Evolutionary conservation across 2,113 vertebrate species (phyloP).

Genomic region (Cheirogaleus medius): DNA sequence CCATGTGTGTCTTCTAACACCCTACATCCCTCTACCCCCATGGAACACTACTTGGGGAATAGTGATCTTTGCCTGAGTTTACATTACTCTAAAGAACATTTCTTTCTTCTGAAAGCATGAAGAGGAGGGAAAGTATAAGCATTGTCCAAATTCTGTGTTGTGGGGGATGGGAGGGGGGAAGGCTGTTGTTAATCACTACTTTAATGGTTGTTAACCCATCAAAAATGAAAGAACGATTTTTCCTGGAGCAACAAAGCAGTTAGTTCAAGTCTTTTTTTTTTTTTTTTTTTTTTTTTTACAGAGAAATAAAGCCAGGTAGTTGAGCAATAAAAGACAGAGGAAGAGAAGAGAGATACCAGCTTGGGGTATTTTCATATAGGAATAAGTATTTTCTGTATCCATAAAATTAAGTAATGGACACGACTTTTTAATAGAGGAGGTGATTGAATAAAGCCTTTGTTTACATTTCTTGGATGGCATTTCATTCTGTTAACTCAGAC

Average conservation of each 20-base stretch:
- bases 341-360: background rate
- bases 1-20: background rate
- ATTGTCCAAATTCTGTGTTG: background rate
- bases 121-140: background rate
- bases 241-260: background rate
- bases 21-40: background rate
- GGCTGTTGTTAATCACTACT: background rate
- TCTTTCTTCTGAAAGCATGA: background rate
- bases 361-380: background rate
- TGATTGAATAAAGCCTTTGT: slow-evolving; percentile 61
- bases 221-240: slow-evolving; percentile 17
- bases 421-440: slow-evolving; percentile 53
- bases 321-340: background rate
- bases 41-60: background rate
- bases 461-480: slow-evolving; percentile 62
- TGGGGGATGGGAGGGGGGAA: too few relatives aligned
- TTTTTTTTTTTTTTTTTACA: slow-evolving; percentile 52
- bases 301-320: slow-evolving; percentile 27
- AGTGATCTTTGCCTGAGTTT: background rate
- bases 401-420: slow-evolving; percentile 40
- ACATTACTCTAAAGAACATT: background rate
- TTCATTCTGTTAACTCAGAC: slow-evolving; percentile 73
- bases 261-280: slow-evolving; percentile 32
- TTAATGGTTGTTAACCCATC: slow-evolving; percentile 21
- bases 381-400: background rate